These are phyloP conservation scores for Eupeodes corollae DNA, from an alignment of 1,140 invertebrate species.

Conservation along the genomic window DNA sequence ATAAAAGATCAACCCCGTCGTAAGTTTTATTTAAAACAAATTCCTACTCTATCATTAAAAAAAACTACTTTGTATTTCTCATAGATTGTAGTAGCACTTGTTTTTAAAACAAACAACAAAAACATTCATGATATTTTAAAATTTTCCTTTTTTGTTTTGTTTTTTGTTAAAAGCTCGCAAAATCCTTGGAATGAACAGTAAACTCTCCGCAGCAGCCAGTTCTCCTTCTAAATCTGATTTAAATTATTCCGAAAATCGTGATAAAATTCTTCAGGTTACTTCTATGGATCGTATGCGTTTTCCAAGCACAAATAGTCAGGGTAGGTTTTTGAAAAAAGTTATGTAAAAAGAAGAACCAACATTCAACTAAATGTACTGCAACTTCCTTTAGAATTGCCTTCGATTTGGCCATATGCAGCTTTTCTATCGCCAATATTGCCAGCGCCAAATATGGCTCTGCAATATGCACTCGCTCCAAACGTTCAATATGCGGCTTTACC, in stretches of 20 bases:
- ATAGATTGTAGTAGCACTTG: too few species aligned
- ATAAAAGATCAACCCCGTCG: too few species aligned
- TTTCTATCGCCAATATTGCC: conserved; percentile 9
- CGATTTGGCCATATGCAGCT: conserved; percentile 9
- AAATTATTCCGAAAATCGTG: too few species aligned
- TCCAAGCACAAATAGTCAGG: conserved; percentile 9
- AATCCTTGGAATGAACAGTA: conserved; percentile 7
- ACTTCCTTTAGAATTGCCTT: conserved; percentile 10
- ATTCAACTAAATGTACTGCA: too few species aligned
- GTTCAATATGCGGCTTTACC: conserved; percentile 4
- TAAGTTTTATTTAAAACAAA: too few species aligned
- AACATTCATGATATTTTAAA: too few species aligned
- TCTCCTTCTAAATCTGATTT: not conserved
- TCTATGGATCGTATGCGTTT: conserved; percentile 9
- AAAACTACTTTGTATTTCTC: too few species aligned
- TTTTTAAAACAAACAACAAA: too few species aligned
- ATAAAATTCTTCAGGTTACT: too few species aligned
- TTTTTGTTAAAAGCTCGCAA: conserved; percentile 5
- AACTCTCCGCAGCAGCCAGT: not conserved
- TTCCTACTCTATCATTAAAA: too few species aligned
- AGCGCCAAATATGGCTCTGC: conserved; percentile 3
- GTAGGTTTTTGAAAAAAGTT: not conserved
- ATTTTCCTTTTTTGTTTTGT: too few species aligned
- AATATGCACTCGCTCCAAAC: conserved; percentile 6
- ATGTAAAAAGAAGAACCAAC: not conserved